Percentiles rank a stretch among this genome's conserved stretches.
Evolutionary conservation across 2,888 invertebrate species (phyloP).

Genomic region (Protonemura montana): DNA sequence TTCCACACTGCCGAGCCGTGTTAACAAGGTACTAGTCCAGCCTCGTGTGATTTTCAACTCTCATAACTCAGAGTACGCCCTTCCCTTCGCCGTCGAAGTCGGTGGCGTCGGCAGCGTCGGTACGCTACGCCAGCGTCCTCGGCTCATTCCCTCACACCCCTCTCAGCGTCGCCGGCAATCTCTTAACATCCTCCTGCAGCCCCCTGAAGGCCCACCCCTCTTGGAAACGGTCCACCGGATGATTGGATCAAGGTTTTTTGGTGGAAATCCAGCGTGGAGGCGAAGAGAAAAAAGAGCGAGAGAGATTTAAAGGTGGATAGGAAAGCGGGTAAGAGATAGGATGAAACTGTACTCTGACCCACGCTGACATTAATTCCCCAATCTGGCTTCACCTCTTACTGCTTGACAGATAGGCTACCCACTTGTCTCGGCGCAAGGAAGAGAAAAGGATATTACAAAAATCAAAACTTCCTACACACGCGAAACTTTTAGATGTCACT

Average conservation of each 20-base stretch:
- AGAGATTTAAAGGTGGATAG: constrained; percentile 29
- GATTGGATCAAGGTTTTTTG: constrained; percentile 42
- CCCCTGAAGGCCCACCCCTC: constrained; percentile 18
- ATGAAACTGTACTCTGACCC: constrained; percentile 44
- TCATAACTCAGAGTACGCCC: constrained; percentile 29
- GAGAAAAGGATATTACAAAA: constrained; percentile 18
- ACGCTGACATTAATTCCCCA: constrained; percentile 49
- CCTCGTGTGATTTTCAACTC: constrained; percentile 30
- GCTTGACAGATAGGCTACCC: constrained; percentile 45
- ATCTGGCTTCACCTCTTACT: constrained; percentile 46
- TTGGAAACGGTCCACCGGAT: constrained; percentile 38
- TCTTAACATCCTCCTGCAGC: constrained; percentile 25
- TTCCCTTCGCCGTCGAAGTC: background rate
- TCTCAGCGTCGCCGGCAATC: constrained; percentile 17
- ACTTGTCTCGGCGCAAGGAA: background rate
- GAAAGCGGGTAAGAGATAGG: constrained; percentile 33
- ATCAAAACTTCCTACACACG: constrained; percentile 38
- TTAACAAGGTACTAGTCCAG: constrained; percentile 26
- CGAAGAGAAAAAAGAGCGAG: constrained; percentile 33
- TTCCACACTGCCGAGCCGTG: constrained; percentile 10
- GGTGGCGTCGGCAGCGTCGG: background rate
- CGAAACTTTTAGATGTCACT: constrained; percentile 26
- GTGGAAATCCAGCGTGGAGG: constrained; percentile 38
- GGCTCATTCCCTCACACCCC: constrained; percentile 12
- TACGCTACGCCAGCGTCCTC: too few relatives aligned